Conservation (phyloP, 2,797 vertebrate species). For the Muscicapa comitata region DNA sequence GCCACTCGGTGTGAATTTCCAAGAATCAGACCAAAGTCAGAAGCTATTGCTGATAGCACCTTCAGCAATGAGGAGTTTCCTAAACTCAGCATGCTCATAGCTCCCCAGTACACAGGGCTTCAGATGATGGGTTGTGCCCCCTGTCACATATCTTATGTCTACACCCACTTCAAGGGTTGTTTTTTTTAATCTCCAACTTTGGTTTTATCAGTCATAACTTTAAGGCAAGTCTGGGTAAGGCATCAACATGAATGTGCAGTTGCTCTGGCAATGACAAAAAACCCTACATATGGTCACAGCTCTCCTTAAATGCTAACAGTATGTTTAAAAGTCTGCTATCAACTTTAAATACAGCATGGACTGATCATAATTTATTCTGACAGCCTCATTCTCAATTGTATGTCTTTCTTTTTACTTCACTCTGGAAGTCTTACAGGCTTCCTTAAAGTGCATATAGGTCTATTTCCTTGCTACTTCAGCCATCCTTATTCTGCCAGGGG, state of each 20-base stretch:
- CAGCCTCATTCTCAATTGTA: not conserved
- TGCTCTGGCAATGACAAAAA: not conserved
- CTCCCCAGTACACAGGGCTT: not conserved
- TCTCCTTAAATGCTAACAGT: not conserved
- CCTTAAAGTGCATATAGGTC: not conserved
- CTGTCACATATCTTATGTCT: fast-evolving
- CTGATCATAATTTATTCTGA: not conserved
- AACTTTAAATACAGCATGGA: not conserved
- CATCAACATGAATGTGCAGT: not conserved
- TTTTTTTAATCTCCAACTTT: not conserved
- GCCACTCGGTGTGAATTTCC: not conserved
- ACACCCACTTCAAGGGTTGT: fast-evolving
- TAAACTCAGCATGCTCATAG: not conserved
- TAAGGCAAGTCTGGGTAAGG: not conserved
- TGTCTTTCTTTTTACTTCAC: not conserved
- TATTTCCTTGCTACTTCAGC: not conserved
- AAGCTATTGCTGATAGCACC: not conserved
- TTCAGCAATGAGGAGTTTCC: not conserved
- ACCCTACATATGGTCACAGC: not conserved
- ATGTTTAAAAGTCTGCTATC: not conserved
- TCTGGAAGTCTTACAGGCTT: not conserved
- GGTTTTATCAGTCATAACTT: not conserved
- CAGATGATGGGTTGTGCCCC: fast-evolving
- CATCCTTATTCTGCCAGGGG: not conserved
- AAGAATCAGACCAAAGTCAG: not conserved